phyloP scores from a whole-genome alignment of 2,113 vertebrate genomes.

The Enhydra lutris region DNA sequence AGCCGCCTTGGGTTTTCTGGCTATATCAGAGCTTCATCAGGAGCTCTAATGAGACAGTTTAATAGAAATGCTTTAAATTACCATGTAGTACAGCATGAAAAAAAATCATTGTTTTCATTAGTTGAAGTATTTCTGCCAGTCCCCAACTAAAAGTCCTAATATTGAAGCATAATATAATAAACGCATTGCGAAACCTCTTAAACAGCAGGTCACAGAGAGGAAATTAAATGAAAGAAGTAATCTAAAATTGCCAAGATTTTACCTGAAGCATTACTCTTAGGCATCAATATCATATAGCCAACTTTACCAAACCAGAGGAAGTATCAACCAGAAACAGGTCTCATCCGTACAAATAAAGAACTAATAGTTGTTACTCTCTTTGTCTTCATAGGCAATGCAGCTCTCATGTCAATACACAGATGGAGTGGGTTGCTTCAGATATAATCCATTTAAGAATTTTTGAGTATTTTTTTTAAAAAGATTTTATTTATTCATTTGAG shows the following conservation, averaged over 20 bases:
- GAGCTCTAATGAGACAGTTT: constrained; percentile 81
- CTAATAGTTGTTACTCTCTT: not conserved
- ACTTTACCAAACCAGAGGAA: not conserved
- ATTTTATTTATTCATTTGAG: not conserved
- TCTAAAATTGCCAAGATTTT: not conserved
- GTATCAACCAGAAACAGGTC: not conserved
- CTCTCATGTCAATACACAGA: not conserved
- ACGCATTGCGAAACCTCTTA: constrained; percentile 77
- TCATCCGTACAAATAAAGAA: not conserved
- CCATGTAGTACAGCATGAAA: constrained; percentile 81
- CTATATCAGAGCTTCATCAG: constrained; percentile 83
- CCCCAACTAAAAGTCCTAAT: constrained; percentile 77
- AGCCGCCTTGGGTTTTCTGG: constrained; percentile 81
- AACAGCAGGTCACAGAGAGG: constrained; percentile 67
- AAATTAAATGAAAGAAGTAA: constrained; percentile 66
- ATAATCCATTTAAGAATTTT: not conserved
- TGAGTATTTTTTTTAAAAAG: not conserved
- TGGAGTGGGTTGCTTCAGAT: not conserved
- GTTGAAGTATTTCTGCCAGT: constrained; percentile 78
- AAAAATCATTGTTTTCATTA: constrained; percentile 84
- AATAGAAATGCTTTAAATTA: constrained; percentile 82
- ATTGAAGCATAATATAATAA: constrained; percentile 78
- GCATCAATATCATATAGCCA: not conserved
- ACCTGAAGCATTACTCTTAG: not conserved
- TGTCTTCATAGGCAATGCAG: not conserved